Evolutionary conservation across 2,888 invertebrate genomes (phyloP), one percentile per base, ranked within the genome.

Genomic region (Cremastinae sp.): DNA sequence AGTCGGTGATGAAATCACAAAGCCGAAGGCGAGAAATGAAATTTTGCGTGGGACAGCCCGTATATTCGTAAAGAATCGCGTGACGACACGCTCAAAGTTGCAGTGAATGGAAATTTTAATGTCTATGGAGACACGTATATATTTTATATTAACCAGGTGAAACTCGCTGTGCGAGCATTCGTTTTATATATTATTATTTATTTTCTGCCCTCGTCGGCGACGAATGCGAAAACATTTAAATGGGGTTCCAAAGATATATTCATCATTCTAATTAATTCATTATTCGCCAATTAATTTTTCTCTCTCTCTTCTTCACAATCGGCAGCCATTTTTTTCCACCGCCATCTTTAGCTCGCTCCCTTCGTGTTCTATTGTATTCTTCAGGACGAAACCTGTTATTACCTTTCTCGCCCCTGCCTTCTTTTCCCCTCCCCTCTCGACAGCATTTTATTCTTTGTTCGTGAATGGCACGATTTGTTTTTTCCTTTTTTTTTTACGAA

Each of bases 281-380:
- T 49, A 16, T 49, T 36, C 20, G 36, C 9, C 41, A 41, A n/a
- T 28, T 28, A 28, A n/a, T 28, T 28, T 28, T 28, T 28, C 28
- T 22, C 1, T 14, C 20, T 28, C 10, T 51, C 10, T 9, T 10
- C 8, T 34, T 10, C 36, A 64, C 28, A 59, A n/a, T 8, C 12
- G 34, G 16, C 36, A 20, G 71, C 74, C 77, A 77, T 79, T 72
- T 28, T 74, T 76, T 28, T 36, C 43, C 28, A 61, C 53, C 79
- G 69, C 79, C 79, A 79, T 79, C 66, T 79, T 77, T 73, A 20
- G 59, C 76, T 56, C 73, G 43, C 71, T 81, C 81, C 81, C 83
- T 81, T 80, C 79, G 82, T 80, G 22, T 82, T 83, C 83, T 84
- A 86, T 86, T 83, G 82, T 82, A 76, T 66, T 72, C 41, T 69